Conservation (phyloP, 2,113 vertebrate species). For the Leptobrachium leishanense region DNA sequence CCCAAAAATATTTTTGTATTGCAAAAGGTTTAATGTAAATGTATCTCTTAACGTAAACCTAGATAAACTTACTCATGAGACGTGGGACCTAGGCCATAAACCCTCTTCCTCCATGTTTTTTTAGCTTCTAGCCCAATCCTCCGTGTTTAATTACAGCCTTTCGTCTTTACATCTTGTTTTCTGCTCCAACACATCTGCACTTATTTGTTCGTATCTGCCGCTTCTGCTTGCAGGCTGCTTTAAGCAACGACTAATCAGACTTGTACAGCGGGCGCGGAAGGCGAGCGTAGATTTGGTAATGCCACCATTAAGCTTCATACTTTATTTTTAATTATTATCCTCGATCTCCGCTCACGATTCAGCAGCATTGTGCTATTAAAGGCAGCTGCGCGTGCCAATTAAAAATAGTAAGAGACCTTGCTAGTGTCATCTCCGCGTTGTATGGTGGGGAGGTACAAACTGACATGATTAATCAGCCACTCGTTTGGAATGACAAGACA, state of each 20-base stretch:
- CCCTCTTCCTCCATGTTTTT: too few species aligned
- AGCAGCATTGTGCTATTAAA: constrained; percentile 3
- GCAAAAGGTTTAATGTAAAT: too few species aligned
- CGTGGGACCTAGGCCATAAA: too few species aligned
- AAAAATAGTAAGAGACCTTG: not conserved
- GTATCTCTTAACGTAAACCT: too few species aligned
- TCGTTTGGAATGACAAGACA: constrained; percentile 25
- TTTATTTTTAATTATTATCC: not conserved
- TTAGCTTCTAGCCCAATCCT: too few species aligned
- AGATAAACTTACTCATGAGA: too few species aligned
- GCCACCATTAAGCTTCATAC: not conserved
- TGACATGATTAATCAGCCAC: constrained; percentile 38
- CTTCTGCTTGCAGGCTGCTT: constrained; percentile 23
- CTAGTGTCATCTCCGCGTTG: constrained; percentile 19
- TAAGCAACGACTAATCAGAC: constrained; percentile 30
- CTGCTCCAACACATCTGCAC: constrained; percentile 20
- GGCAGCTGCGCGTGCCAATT: not conserved
- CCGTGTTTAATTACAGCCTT: not conserved
- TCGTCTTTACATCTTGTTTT: constrained; percentile 3
- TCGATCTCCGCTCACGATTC: not conserved
- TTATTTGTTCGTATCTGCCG: constrained; percentile 32
- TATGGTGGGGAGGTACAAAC: constrained; percentile 11
- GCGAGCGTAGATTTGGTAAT: constrained; percentile 27
- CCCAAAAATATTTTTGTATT: too few species aligned
- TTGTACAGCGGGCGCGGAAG: constrained; percentile 1